These are phyloP conservation scores for Globodera ellingtonae DNA, from an alignment of 1,140 invertebrate genomes.

Conservation along the genomic window DNA sequence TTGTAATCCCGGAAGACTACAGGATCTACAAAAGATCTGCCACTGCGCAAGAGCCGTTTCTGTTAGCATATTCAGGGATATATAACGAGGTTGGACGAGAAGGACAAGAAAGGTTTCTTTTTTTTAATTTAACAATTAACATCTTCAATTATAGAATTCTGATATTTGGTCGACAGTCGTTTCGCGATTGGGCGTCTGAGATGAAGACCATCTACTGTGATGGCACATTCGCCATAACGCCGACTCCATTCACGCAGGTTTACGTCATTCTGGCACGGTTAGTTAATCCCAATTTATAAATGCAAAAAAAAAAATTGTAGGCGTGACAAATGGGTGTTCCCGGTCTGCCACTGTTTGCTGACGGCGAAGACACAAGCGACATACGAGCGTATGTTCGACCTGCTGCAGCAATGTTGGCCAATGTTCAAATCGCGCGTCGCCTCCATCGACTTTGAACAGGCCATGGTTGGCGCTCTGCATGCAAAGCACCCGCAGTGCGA, in stretches of 20 bases:
- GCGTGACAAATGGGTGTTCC: not conserved
- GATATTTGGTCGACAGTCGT: too few relatives aligned
- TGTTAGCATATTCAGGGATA: too few relatives aligned
- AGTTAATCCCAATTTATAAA: not conserved
- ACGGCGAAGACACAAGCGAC: not conserved
- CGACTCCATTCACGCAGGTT: not conserved
- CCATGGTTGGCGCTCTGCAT: not conserved
- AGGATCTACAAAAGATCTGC: too few relatives aligned
- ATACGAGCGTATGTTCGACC: not conserved
- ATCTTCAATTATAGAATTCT: too few relatives aligned
- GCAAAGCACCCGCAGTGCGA: conserved; percentile 11
- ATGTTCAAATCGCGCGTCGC: not conserved
- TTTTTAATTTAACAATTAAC: too few relatives aligned
- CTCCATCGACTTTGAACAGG: conserved; percentile 16
- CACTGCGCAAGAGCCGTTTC: too few relatives aligned
- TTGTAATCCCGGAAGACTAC: too few relatives aligned
- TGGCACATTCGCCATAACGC: conserved; percentile 11
- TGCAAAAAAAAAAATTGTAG: not conserved
- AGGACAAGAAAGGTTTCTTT: too few relatives aligned
- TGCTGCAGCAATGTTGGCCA: not conserved
- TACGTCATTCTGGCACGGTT: conserved; percentile 16
- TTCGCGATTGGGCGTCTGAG: too few relatives aligned
- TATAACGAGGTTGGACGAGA: too few relatives aligned
- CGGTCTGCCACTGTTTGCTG: not conserved
- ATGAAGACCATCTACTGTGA: not conserved